Evolutionary conservation across 2,797 vertebrate species (phyloP), one percentile per base, ranked within the genome.

Genomic region (Pelobates cultripes): DNA sequence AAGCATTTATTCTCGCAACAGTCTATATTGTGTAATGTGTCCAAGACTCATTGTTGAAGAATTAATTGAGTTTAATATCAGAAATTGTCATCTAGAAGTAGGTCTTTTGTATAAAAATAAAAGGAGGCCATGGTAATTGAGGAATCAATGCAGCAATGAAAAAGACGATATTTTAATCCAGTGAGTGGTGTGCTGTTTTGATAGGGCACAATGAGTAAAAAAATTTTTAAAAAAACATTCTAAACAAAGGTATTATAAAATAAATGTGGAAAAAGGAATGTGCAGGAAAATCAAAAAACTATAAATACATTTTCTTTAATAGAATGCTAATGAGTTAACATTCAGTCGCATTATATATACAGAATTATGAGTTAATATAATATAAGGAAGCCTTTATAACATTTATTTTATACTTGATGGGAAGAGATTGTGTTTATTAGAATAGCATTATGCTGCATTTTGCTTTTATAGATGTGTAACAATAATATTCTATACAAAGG

Each of bases 31-130:
- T 64, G 28, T n/a, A 64, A 40, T 7, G 61, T 40, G 61, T 64
- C 61, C 61, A 40, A 28, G 7, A 7, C n/a, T 64, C 61, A 28
- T 64, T 64, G 61, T 14, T 64, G 17, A 17, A 10, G 17, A 64
- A 17, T 64, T 64, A 28, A 64, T 64, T 64, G 61, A 64, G 61
- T 64, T 64, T 64, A 64, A 64, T 64, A 64, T 64, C 17, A 64
- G 61, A n/a, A 64, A 64, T 64, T 14, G 14, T 64, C 28, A 64
- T 28, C 61, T 28, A 64, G 12, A 14, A 64, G 7, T 64, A 64
- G 28, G n/a, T 40, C 5, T n/a, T 64, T 64, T 64, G 61, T 64
- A n/a, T 14, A 64, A n/a, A 64, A 41, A 64, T 40, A 64, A 10
- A 64, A 40, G 61, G 6, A 17, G 14, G 17, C 61, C 12, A 5